Evolutionary conservation across 2,888 invertebrate species (phyloP), one percentile per base, ranked within the genome.

Genomic region (Panorpa germanica): DNA sequence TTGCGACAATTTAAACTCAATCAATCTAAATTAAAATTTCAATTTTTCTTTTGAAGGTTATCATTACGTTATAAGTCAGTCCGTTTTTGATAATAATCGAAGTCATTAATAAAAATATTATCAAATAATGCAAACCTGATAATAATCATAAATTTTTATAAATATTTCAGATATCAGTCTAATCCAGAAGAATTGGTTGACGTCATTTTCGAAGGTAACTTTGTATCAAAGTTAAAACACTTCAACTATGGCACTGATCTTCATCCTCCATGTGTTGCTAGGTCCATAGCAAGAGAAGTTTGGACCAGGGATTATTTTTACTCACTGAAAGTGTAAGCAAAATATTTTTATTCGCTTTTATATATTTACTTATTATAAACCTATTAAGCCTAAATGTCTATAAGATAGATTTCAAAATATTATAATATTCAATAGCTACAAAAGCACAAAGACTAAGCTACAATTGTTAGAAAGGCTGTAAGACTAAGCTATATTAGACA

Each of bases 231-330:
- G 12, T 56, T 65, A 17, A 57, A 57, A 1, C 61, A 66, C 46
- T 82, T 81, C 47, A 70, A 80, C 43, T 82, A 69, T 44, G 81
- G 82, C 46, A 63, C 65, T 0, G 74, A 81, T 39, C 55, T 78
- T 25, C 60, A 74, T 38, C 63, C 67, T 0, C 53, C 62, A 2
- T 54, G 70, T 1, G 56, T 81, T 42, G 74, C 80, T 25, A 63
- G 70, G 37, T 72, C 77, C 3, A 67, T 83, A 20, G 78, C 82
- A 1, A 57, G 62, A 28, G 80, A 83, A 47, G 59, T 62, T 1
- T 85, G 83, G 83, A 65, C 65, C 30, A 55, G 62, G 30, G 49
- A 65, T 29, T 75, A 75, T 47, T 83, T 72, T 44, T 53, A 68
- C 31, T 58, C 55, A 15, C 60, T 70, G 19, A 66, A 69, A 54